Evolutionary conservation across 2,888 invertebrate genomes (phyloP).

Genomic region (Amphipoea oculea): DNA sequence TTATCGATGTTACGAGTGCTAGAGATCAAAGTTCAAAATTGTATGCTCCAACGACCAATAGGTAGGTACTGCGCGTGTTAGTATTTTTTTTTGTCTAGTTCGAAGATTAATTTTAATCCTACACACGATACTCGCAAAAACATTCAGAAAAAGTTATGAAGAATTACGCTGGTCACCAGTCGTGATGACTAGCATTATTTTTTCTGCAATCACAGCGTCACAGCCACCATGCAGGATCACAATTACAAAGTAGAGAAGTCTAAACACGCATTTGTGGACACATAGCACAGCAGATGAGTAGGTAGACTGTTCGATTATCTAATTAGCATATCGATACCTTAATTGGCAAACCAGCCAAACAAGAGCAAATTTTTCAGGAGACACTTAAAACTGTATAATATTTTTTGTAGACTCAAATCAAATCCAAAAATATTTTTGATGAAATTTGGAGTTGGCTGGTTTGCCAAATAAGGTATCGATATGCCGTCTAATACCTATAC

Average conservation of each 20-base stretch:
- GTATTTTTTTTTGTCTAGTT: background rate
- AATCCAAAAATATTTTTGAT: too few relatives aligned
- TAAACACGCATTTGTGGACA: background rate
- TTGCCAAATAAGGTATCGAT: too few relatives aligned
- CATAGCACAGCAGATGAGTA: background rate
- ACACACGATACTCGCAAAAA: constrained; percentile 9
- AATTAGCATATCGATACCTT: background rate
- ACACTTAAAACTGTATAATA: too few relatives aligned
- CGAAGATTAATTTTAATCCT: constrained; percentile 15
- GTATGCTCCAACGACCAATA: background rate
- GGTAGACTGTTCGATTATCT: background rate
- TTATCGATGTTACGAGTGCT: constrained; percentile 7
- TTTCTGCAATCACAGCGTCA: background rate
- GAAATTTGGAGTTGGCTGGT: too few relatives aligned
- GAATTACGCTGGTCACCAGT: background rate
- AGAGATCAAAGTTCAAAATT: constrained; percentile 44
- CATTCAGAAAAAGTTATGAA: background rate
- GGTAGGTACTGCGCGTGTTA: background rate
- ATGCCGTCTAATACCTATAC: too few relatives aligned
- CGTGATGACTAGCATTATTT: background rate
- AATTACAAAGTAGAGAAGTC: background rate
- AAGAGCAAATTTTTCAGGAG: too few relatives aligned
- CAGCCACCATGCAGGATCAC: background rate
- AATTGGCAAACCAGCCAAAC: too few relatives aligned
- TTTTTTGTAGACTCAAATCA: too few relatives aligned